These are phyloP conservation scores for Ptilorrhoa leucosticta DNA, from an alignment of 2,113 vertebrate genomes.

Conservation along the genomic window DNA sequence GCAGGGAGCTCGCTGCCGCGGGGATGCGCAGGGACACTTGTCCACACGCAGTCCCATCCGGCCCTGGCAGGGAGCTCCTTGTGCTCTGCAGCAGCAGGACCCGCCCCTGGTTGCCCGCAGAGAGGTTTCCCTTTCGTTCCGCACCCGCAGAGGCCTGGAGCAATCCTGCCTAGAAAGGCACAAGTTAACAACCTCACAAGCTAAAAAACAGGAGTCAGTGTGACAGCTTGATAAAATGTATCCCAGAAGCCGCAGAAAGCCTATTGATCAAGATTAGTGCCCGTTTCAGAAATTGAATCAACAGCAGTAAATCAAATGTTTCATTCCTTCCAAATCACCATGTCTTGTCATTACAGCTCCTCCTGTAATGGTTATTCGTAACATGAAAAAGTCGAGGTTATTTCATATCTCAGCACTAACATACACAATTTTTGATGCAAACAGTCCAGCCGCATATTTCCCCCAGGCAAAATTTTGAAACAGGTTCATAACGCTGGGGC, in stretches of 20 bases:
- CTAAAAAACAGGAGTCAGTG: neutral
- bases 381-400: neutral
- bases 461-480: neutral
- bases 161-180: neutral
- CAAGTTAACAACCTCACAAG: neutral
- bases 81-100: neutral
- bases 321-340: constrained; percentile 5
- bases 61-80: neutral
- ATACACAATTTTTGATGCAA: neutral
- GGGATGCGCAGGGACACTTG: neutral
- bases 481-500: accelerated
- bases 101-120: accelerated
- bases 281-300: constrained; percentile 32
- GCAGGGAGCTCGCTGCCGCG: neutral
- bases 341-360: neutral
- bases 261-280: constrained; percentile 42
- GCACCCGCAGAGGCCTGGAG: accelerated
- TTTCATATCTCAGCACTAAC: neutral
- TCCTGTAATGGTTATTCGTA: neutral
- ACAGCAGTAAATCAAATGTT: constrained; percentile 40
- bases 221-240: constrained; percentile 31
- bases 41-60: accelerated
- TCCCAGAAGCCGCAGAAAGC: neutral
- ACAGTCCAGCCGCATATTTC: neutral
- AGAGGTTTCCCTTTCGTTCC: neutral